A percentile compares a stretch with the other conserved stretches of the same genome.
phyloP scores from a whole-genome alignment of 2,797 vertebrate genomes.

The Stomatorhinus walkeri region DNA sequence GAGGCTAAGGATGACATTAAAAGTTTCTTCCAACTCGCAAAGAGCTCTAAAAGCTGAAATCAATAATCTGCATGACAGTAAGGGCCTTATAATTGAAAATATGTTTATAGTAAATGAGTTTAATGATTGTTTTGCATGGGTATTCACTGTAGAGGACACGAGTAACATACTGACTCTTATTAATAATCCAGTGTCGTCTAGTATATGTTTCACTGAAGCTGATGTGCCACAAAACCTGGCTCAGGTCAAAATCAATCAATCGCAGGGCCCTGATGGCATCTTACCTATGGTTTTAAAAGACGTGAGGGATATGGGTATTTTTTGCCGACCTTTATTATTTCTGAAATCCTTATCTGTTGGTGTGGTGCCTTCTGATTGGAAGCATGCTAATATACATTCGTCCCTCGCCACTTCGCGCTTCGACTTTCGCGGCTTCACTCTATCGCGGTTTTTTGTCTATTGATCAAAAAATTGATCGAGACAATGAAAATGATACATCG shows the following conservation, averaged over 20 bases:
- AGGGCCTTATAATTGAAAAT: not conserved
- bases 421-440: too few relatives aligned
- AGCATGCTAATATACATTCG: not conserved
- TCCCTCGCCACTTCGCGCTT: too few relatives aligned
- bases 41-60: not conserved
- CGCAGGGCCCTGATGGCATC: too few relatives aligned
- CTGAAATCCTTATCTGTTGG: not conserved
- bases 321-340: not conserved
- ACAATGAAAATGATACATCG: too few relatives aligned
- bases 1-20: not conserved
- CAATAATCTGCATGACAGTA: not conserved
- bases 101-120: not conserved
- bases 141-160: not conserved
- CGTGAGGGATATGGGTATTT: not conserved
- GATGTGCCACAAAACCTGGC: not conserved
- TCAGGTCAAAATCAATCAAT: too few relatives aligned
- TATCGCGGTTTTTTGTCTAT: too few relatives aligned
- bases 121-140: not conserved
- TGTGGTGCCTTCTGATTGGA: not conserved
- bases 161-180: not conserved
- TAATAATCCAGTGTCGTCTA: not conserved
- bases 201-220: not conserved
- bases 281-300: not conserved
- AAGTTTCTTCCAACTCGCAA: not conserved
- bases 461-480: too few relatives aligned